A percentile compares a stretch with the other conserved stretches of the same genome.
These are phyloP conservation scores for Pangasius krempfi DNA, from an alignment of 2,797 vertebrate genomes.

Conservation along the genomic window DNA sequence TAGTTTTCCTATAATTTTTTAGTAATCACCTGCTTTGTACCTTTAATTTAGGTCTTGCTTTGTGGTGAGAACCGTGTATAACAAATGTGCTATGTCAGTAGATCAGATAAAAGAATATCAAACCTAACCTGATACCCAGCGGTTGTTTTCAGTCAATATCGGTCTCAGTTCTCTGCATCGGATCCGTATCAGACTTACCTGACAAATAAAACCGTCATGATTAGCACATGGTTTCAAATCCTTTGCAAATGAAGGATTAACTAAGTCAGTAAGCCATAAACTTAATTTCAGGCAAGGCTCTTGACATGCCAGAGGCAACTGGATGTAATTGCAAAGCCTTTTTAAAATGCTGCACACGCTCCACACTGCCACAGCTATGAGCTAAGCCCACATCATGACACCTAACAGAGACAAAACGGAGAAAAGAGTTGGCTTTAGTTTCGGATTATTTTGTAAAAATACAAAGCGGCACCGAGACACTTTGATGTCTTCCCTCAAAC, in stretches of 20 bases:
- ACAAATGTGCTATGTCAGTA: neutral
- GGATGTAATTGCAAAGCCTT: slow-evolving; percentile 23
- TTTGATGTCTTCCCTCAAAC: neutral
- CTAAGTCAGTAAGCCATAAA: slow-evolving; percentile 14
- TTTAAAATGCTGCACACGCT: slow-evolving; percentile 10
- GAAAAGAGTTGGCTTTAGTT: neutral
- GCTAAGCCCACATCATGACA: neutral
- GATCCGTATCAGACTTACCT: neutral
- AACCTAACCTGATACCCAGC: neutral
- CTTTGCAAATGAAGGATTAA: slow-evolving; percentile 19
- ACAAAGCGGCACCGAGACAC: neutral
- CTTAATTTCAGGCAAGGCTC: slow-evolving; percentile 12
- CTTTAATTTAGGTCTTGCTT: neutral
- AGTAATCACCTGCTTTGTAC: neutral
- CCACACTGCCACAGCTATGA: neutral
- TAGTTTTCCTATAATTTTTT: neutral
- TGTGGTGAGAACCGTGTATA: neutral
- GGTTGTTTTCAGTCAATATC: neutral
- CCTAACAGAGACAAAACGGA: neutral
- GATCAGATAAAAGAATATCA: neutral
- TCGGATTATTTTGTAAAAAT: neutral
- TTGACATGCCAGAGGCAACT: slow-evolving; percentile 18
- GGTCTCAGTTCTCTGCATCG: neutral
- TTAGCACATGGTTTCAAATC: slow-evolving; percentile 16
- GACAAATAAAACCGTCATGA: neutral